A percentile compares a stretch with the other conserved stretches of the same genome.
phyloP scores from a whole-genome alignment of 2,888 invertebrate genomes.

The Athrips mouffetella region DNA sequence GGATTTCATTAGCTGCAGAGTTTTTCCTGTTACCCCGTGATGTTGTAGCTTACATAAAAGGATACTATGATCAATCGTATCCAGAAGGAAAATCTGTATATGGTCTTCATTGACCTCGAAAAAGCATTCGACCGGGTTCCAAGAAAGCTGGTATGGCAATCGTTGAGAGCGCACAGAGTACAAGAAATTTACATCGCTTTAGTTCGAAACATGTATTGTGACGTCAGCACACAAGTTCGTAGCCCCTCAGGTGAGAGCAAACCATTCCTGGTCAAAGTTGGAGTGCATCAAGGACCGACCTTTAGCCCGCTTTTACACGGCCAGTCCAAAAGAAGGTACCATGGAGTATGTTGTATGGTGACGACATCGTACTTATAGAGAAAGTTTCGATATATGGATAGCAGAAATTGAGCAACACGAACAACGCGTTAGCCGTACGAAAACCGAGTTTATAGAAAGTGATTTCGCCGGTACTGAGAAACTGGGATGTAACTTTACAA shows the following conservation, averaged over 20 bases:
- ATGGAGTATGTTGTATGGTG: not conserved
- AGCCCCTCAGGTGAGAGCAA: not conserved
- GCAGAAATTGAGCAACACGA: not conserved
- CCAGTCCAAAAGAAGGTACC: not conserved
- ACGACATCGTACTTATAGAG: not conserved
- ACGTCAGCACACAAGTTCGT: not conserved
- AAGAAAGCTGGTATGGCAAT: not conserved
- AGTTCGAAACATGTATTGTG: constrained; percentile 1
- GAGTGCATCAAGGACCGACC: constrained; percentile 7
- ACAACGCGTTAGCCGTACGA: not conserved
- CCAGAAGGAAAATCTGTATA: too few relatives aligned
- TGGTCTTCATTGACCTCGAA: not conserved
- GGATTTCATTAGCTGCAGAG: too few relatives aligned
- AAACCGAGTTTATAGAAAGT: not conserved
- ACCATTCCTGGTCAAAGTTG: not conserved
- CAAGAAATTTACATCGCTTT: not conserved
- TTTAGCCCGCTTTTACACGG: not conserved
- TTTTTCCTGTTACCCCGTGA: too few relatives aligned
- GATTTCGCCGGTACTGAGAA: not conserved
- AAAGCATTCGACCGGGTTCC: not conserved
- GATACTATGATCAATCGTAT: too few relatives aligned
- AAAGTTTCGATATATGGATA: not conserved
- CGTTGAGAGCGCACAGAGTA: constrained; percentile 2
- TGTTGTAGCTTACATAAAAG: too few relatives aligned
- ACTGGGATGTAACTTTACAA: not conserved